A percentile compares a stretch with the other conserved stretches of the same genome.
phyloP scores from a whole-genome alignment of 2,888 invertebrate species.

The Euphydryas editha region DNA sequence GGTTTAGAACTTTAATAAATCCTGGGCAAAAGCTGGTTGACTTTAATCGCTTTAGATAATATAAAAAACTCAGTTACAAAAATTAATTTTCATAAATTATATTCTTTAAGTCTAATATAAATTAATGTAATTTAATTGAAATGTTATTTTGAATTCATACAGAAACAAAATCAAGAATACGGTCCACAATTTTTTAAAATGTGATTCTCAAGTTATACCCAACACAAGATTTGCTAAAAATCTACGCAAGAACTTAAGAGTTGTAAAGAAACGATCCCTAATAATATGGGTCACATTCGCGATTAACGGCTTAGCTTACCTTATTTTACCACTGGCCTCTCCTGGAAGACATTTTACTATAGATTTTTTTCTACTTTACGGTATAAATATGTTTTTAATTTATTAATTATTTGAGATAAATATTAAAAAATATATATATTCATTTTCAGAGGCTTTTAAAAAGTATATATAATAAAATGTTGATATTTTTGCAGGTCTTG shows the following conservation, averaged over 20 bases:
- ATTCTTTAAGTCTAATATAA: no score
- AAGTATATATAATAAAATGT: not conserved
- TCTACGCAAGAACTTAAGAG: constrained; percentile 46
- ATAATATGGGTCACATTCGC: constrained; percentile 57
- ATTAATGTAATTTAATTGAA: not conserved
- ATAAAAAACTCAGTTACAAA: no score
- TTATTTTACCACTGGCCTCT: constrained; percentile 46
- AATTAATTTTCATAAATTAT: no score
- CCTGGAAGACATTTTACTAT: constrained; percentile 55
- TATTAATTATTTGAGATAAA: not conserved
- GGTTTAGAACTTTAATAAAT: no score
- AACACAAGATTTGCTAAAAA: constrained; percentile 49
- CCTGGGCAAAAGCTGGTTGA: no score
- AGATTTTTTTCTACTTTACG: constrained; percentile 50
- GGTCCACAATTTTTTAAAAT: constrained; percentile 48
- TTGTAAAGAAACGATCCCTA: constrained; percentile 56
- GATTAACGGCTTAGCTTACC: constrained; percentile 52
- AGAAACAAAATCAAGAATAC: constrained; percentile 52
- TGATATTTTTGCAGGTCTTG: constrained; percentile 51
- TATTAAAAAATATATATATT: no score
- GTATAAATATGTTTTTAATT: constrained; percentile 35
- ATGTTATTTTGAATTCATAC: not conserved
- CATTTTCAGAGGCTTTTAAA: no score
- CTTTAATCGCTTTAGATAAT: no score
- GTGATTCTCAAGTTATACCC: constrained; percentile 46